A percentile compares a stretch with the other conserved stretches of the same genome.
Conservation (phyloP, 2,888 invertebrate species). For the Polyommatus iphigenia region DNA sequence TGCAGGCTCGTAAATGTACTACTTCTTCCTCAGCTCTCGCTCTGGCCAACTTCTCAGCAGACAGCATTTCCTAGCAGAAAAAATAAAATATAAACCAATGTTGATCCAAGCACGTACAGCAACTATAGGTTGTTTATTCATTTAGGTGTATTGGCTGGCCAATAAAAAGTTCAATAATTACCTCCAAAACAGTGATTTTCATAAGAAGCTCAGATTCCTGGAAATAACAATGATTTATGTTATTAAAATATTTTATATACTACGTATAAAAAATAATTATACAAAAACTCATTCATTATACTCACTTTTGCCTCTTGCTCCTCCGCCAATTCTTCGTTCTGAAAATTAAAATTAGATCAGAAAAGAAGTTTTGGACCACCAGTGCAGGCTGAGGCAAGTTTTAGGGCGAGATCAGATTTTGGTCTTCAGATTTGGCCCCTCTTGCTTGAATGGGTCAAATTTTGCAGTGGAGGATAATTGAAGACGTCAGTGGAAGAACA, state of each 20-base stretch:
- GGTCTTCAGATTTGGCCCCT: no score
- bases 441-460: no score
- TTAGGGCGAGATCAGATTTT: no score
- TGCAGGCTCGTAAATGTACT: constrained; percentile 59
- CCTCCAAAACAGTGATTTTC: constrained; percentile 59
- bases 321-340: constrained; percentile 65
- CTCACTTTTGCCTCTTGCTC: constrained; percentile 59
- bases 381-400: no score
- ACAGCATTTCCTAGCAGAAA: constrained; percentile 55
- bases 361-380: no score
- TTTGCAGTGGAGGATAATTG: no score
- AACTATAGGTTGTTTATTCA: neutral
- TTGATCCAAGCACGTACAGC: neutral
- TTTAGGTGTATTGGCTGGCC: no score
- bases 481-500: no score
- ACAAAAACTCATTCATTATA: constrained; percentile 26
- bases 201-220: constrained; percentile 57
- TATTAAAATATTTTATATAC: neutral
- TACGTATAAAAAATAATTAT: neutral
- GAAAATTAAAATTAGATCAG: constrained; percentile 4
- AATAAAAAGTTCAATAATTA: constrained; percentile 40
- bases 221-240: constrained; percentile 37
- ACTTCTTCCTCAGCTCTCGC: constrained; percentile 59
- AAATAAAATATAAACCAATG: constrained; percentile 4
- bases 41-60: constrained; percentile 54